Percentiles rank a stretch among this genome's conserved stretches.
Evolutionary conservation across 2,797 vertebrate genomes (phyloP).

Genomic region (Odontamblyopus rebecca): DNA sequence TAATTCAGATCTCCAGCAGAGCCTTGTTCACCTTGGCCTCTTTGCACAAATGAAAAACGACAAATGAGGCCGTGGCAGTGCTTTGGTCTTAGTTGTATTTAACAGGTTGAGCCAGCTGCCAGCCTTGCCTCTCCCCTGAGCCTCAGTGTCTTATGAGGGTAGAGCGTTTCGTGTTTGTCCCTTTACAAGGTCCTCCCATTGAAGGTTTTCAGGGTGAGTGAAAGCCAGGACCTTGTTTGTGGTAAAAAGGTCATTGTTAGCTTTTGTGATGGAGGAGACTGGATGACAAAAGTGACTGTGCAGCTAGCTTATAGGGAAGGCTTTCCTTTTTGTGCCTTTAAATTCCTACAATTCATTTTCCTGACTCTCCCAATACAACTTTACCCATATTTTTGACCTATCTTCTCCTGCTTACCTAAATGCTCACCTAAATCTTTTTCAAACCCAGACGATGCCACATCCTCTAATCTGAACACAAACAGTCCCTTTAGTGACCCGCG

Average conservation of each 20-base stretch:
- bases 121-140: slow-evolving; percentile 22
- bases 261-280: slow-evolving; percentile 16
- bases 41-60: slow-evolving; percentile 39
- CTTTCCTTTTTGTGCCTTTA: slow-evolving; percentile 14
- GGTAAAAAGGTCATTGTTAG: slow-evolving; percentile 29
- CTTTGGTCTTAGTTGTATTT: slow-evolving; percentile 23
- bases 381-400: slow-evolving; percentile 25
- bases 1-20: slow-evolving; percentile 38
- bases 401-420: slow-evolving; percentile 41
- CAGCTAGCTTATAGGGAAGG: slow-evolving; percentile 6
- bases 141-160: slow-evolving; percentile 25
- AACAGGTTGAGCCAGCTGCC: slow-evolving; percentile 34
- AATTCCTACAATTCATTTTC: slow-evolving; percentile 15
- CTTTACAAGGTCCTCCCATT: slow-evolving; percentile 25
- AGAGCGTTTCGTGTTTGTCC: slow-evolving; percentile 13
- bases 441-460: slow-evolving; percentile 38
- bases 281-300: slow-evolving; percentile 1
- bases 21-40: slow-evolving; percentile 56
- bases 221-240: slow-evolving; percentile 28
- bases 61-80: slow-evolving; percentile 17
- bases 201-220: slow-evolving; percentile 22
- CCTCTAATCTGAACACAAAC: slow-evolving; percentile 25
- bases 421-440: neutral
- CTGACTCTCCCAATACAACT: slow-evolving; percentile 7
- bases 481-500: slow-evolving; percentile 89